These are phyloP conservation scores for Diploscapter pachys DNA, from an alignment of 1,140 invertebrate genomes.

Conservation along the genomic window DNA sequence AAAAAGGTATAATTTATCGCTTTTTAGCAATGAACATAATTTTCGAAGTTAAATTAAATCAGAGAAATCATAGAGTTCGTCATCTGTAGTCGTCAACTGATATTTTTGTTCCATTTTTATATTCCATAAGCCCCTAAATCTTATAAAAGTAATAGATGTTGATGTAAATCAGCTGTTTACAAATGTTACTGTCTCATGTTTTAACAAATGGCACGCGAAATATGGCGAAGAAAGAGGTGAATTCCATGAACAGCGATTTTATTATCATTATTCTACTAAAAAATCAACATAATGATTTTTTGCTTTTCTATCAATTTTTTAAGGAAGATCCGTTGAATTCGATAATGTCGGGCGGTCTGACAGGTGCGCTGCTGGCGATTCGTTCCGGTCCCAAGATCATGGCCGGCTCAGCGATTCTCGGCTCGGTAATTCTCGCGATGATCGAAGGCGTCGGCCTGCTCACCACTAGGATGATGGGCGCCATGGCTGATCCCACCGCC, in stretches of 20 bases:
- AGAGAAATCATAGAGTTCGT: neutral
- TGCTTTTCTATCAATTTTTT: conserved; percentile 6
- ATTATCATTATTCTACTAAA: neutral
- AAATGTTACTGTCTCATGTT: too few species aligned
- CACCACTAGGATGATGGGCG: conserved; percentile 70
- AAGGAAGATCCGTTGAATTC: conserved; percentile 69
- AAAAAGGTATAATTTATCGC: conserved; percentile 74
- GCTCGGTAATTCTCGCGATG: conserved; percentile 84
- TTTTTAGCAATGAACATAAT: conserved; percentile 4
- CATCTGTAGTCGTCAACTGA: neutral
- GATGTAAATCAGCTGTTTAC: too few species aligned
- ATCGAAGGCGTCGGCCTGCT: conserved; percentile 95
- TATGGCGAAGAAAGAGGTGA: too few species aligned
- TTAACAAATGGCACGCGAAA: too few species aligned
- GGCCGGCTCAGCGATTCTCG: conserved; percentile 89
- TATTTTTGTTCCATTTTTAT: too few species aligned
- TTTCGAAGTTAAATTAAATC: conserved; percentile 27
- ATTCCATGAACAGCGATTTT: neutral
- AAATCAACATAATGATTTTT: conserved; percentile 13
- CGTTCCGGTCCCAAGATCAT: conserved; percentile 86
- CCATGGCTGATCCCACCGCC: conserved; percentile 40
- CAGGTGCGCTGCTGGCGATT: conserved; percentile 87
- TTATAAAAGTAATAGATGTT: too few species aligned
- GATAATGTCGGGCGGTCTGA: conserved; percentile 89
- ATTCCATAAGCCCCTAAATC: too few species aligned